Base-by-base conservation (phyloP, 2,888 invertebrate genomes). In the Oscheius sp. region DNA sequence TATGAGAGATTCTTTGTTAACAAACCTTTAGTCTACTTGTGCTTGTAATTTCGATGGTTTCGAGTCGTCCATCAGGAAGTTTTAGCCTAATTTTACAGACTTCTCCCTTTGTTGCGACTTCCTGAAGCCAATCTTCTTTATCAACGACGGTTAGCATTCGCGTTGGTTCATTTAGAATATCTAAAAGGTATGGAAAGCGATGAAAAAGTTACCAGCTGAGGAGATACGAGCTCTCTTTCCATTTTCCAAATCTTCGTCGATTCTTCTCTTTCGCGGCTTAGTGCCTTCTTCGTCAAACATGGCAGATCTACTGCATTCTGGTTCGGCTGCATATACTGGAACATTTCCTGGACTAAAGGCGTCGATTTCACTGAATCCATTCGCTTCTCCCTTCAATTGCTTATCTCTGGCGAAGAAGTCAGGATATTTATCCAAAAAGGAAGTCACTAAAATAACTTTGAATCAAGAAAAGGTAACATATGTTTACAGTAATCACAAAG, bases 361-460 rank as follows among this genome's bases (percentile, higher is more conserved):
- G 33, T 55, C 63, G 6, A 23, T 68, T 45, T 66, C 55, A 17
- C 15, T 34, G 20, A 20, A 27, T n/a, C n/a, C n/a, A 2, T 45
- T 29, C 15, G 42, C 10, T 12, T 17, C 25, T 5, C 66, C 66
- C 17, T 29, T 66, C 20, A 66, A 29, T 27, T 29, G 45, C 17
- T 42, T 23, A 42, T 82, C 82, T 27, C 72, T 71, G 8, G 80
- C 74, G n/a, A 65, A 74, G 45, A 76, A 80, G 37, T 76, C 80
- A n/a, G 82, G 81, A 52, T 75, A 76, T 15, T 70, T 69, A 20
- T 79, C 80, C 37, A 78, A 69, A 66, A 80, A 82, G 1, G 67
- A 69, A 10, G 79, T 73, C 46, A 82, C 82, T 82, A 53, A 52
- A 53, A 53, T 17, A 46, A 46, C 46, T 46, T n/a, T n/a, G n/a